These are phyloP conservation scores for Notolepis coatsorum DNA, from an alignment of 2,797 vertebrate genomes.

Conservation along the genomic window DNA sequence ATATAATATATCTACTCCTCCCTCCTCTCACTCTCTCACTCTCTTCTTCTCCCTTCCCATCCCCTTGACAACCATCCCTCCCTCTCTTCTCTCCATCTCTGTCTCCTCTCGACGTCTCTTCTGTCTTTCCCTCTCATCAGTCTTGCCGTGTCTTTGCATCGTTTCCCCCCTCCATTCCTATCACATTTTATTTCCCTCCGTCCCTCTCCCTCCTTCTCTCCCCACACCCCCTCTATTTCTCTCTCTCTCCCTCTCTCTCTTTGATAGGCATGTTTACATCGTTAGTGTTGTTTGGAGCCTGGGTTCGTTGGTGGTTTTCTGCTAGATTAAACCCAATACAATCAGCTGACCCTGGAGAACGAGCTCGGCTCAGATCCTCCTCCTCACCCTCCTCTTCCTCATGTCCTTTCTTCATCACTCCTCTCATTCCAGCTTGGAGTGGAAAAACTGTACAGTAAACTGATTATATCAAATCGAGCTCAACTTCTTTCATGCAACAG, in stretches of 20 bases:
- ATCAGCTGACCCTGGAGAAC: no score
- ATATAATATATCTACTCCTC: neutral
- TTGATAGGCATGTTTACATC: neutral
- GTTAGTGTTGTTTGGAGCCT: slow-evolving; percentile 12
- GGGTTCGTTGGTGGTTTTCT: slow-evolving; percentile 29
- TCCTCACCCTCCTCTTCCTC: neutral
- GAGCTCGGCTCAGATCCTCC: neutral
- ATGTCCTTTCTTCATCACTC: slow-evolving; percentile 15
- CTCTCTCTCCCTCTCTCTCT: neutral
- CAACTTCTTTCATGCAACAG: no score
- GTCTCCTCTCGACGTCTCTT: slow-evolving; percentile 16
- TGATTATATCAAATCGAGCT: no score
- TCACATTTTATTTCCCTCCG: slow-evolving; percentile 14
- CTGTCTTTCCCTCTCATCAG: slow-evolving; percentile 21
- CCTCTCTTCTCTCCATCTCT: neutral
- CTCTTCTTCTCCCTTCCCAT: slow-evolving; percentile 3
- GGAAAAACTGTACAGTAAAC: no score
- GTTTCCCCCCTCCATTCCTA: slow-evolving; percentile 16
- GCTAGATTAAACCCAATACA: slow-evolving; percentile 40
- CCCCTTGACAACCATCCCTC: neutral
- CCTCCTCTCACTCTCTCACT: neutral
- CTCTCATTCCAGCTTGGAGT: no score
- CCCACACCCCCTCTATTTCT: neutral
- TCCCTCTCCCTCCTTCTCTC: neutral
- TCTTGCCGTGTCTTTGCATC: neutral